phyloP scores from a whole-genome alignment of 2,888 invertebrate species.

The Melangyna quadrimaculata region DNA sequence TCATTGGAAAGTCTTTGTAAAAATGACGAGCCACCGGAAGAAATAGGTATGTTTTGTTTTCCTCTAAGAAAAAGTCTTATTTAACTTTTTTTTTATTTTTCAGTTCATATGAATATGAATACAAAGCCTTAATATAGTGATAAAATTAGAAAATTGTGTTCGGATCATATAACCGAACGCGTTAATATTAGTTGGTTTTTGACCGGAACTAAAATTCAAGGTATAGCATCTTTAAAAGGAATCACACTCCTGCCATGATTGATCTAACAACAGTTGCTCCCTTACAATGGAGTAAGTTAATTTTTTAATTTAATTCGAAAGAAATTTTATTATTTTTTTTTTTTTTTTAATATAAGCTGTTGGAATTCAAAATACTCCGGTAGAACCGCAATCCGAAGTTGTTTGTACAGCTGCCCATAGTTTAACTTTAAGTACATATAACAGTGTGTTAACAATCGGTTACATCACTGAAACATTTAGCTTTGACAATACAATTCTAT shows the following conservation, averaged over 20 bases:
- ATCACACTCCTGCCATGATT: conserved; percentile 91
- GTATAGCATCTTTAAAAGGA: conserved; percentile 90
- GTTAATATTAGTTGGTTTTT: conserved; percentile 92
- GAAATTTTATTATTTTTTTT: not conserved
- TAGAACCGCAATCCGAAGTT: conserved; percentile 90
- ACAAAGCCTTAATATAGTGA: conserved; percentile 77
- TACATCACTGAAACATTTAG: conserved; percentile 87
- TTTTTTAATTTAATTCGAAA: not conserved
- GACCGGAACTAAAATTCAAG: conserved; percentile 86
- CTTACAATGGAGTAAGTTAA: conserved; percentile 93
- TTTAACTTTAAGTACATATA: conserved; percentile 87
- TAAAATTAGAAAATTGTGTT: conserved; percentile 84
- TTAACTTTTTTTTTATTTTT: not conserved
- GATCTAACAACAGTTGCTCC: conserved; percentile 95
- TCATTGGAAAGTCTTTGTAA: conserved; percentile 86
- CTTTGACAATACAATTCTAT: conserved; percentile 91
- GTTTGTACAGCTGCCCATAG: conserved; percentile 90
- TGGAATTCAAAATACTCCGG: conserved; percentile 86
- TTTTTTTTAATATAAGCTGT: conserved; percentile 84
- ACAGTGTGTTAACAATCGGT: conserved; percentile 90
- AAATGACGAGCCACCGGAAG: conserved; percentile 76
- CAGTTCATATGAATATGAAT: conserved; percentile 44
- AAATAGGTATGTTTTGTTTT: conserved; percentile 69
- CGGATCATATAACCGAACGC: conserved; percentile 90
- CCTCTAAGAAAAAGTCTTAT: too few species aligned